A percentile compares a stretch with the other conserved stretches of the same genome.
These are phyloP conservation scores for Dunckerocampus dactyliophorus DNA, from an alignment of 2,113 vertebrate genomes.

Conservation along the genomic window DNA sequence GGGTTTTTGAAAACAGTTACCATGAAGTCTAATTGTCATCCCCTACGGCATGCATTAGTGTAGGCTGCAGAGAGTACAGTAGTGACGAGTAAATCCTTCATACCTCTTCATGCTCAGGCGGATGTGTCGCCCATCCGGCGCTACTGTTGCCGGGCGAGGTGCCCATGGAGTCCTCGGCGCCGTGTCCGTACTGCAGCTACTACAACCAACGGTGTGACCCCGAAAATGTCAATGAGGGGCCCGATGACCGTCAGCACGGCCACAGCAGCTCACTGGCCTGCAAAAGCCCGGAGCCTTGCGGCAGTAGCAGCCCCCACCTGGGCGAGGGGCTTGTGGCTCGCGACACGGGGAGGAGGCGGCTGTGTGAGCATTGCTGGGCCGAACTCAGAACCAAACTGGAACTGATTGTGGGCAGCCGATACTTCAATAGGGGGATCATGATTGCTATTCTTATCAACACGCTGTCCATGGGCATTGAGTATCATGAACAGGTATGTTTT, in stretches of 20 bases:
- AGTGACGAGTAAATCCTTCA: not conserved
- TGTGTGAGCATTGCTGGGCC: constrained; percentile 41
- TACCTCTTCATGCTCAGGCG: constrained; percentile 48
- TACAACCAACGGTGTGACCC: constrained; percentile 41
- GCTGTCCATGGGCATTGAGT: constrained; percentile 95
- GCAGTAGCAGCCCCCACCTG: constrained; percentile 25
- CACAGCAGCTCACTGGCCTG: constrained; percentile 26
- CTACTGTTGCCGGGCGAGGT: constrained; percentile 51
- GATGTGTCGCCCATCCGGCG: constrained; percentile 30
- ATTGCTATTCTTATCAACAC: constrained; percentile 96
- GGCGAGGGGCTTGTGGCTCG: constrained; percentile 25
- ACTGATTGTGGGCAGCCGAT: constrained; percentile 91
- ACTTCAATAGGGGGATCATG: constrained; percentile 98
- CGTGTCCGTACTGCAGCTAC: constrained; percentile 58
- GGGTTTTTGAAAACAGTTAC: too few species aligned
- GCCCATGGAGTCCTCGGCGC: constrained; percentile 28
- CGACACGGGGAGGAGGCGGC: constrained; percentile 27
- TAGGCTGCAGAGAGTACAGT: not conserved
- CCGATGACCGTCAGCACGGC: constrained; percentile 30
- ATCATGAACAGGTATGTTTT: constrained; percentile 88
- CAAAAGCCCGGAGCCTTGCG: constrained; percentile 31
- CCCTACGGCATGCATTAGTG: too few species aligned
- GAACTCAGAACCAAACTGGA: constrained; percentile 43
- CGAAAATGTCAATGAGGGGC: constrained; percentile 27
- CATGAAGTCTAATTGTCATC: too few species aligned